phyloP scores from a whole-genome alignment of 2,113 vertebrate species.

The Lonchura striata region DNA sequence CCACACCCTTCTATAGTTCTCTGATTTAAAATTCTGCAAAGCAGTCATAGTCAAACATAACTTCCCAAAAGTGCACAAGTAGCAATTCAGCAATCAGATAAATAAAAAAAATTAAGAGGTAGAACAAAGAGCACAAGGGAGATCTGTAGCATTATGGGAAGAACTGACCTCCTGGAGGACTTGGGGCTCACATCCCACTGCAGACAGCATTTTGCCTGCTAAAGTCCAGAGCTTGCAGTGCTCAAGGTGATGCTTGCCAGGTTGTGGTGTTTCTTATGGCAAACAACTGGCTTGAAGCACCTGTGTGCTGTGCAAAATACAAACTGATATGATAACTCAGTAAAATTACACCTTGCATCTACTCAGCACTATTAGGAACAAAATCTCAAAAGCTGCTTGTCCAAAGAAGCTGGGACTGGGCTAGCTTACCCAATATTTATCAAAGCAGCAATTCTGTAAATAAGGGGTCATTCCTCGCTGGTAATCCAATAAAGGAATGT shows the following conservation, averaged over 20 bases:
- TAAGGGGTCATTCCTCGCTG: background rate
- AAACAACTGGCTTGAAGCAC: background rate
- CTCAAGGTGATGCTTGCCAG: rapidly evolving
- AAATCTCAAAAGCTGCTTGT: background rate
- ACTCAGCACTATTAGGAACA: background rate
- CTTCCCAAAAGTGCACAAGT: background rate
- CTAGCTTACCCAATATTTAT: background rate
- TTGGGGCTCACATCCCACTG: background rate
- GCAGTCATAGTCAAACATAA: background rate
- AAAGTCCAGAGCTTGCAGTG: background rate
- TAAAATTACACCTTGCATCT: background rate
- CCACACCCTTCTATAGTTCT: background rate
- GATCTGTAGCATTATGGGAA: background rate
- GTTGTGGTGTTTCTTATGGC: background rate
- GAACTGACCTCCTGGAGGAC: background rate
- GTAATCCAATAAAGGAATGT: background rate
- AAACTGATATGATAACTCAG: background rate
- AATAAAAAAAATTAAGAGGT: background rate
- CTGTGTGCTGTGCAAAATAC: background rate
- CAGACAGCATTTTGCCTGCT: background rate
- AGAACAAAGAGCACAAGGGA: background rate
- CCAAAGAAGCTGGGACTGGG: background rate
- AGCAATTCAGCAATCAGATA: background rate
- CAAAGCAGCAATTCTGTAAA: background rate
- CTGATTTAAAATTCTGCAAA: background rate